Evolutionary conservation across 2,113 vertebrate genomes (phyloP), one percentile per base, ranked within the genome.

Genomic region (Hyperoodon ampullatus): DNA sequence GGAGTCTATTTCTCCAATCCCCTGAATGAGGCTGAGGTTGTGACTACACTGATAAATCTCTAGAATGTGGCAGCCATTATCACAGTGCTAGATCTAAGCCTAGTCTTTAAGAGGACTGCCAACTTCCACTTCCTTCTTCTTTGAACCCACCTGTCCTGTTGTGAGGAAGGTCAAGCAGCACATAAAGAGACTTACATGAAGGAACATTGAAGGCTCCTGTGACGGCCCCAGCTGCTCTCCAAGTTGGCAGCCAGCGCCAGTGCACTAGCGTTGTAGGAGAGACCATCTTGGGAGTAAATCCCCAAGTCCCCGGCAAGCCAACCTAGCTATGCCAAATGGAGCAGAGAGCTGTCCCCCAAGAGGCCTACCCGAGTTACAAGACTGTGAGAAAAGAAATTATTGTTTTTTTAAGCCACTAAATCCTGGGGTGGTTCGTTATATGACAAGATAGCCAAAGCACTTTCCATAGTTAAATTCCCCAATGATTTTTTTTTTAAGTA

Each of bases 311-410:
- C 5, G 19, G 33, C 0, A 0, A 80, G 6, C 16, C 23, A 35
- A 33, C 11, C 1, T 61, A 23, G 11, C 33, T 72, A 68, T 23
- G 66, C 19, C 9, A 6, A 21, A 33, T 28, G n/a, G 24, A 72
- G 23, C 47, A 35, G 21, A 83, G 16, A 39, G 4, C 3, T 66
- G 11, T 63, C 18, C 26, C 19, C 21, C 3, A 2, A 16, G 53
- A 77, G n/a, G 1, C 11, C 6, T 94, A 19, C 42, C 1, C 21
- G 33, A 66, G 77, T 14, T 47, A 33, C 19, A 53, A 90, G 82
- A 78, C 19, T 60, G 26, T 35, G 23, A 83, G 44, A 71, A 96
- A 94, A 92, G 33, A 82, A 66, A 89, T 77, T 42, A 47, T 33
- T n/a, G 8, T 44, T 86, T 12, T 86, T 92, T 74, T 81, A 81